Conservation (phyloP, 2,113 vertebrate genomes). For the Setophaga petechia region DNA sequence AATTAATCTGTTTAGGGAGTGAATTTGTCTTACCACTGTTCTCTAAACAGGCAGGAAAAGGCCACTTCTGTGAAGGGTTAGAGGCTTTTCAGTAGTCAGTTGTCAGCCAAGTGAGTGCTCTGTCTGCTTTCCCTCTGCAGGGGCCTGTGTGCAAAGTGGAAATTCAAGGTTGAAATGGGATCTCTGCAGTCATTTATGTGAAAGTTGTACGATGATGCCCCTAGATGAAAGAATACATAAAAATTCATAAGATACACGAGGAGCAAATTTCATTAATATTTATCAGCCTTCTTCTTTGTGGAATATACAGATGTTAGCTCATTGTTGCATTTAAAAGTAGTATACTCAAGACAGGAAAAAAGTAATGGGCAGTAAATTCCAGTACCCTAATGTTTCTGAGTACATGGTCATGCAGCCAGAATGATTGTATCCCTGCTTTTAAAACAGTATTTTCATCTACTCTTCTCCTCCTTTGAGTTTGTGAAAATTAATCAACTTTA, state of each 20-base stretch:
- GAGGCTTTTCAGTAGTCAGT: neutral
- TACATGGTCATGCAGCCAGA: neutral
- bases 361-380: constrained; percentile 60
- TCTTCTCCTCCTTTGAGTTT: neutral
- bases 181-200: constrained; percentile 55
- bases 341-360: constrained; percentile 45
- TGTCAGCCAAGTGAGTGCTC: constrained; percentile 17
- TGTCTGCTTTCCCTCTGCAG: constrained; percentile 20
- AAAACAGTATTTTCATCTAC: neutral
- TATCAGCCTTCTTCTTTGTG: constrained; percentile 64
- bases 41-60: neutral
- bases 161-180: constrained; percentile 63
- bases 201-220: constrained; percentile 55
- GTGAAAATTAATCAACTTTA: neutral
- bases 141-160: constrained; percentile 17
- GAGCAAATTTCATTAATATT: constrained; percentile 72
- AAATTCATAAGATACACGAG: constrained; percentile 67
- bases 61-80: neutral
- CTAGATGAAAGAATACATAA: constrained; percentile 62
- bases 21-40: constrained; percentile 15
- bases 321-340: constrained; percentile 67
- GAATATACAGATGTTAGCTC: constrained; percentile 64
- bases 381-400: constrained; percentile 7
- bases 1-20: constrained; percentile 22
- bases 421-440: neutral